Conservation (phyloP, 2,888 invertebrate species). For the Zonitis immaculata region DNA sequence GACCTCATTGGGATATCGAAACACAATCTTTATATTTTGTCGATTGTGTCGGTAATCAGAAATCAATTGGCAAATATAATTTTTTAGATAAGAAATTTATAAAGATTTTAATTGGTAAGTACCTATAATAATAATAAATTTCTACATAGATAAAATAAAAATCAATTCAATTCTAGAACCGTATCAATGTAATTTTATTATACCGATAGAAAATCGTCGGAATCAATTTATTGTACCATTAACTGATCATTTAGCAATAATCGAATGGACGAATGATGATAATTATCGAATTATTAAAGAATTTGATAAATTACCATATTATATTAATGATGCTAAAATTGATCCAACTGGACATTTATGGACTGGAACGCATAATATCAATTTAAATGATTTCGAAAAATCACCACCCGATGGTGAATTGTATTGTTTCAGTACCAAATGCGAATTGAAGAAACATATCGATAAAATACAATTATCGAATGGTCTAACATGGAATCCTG, state of each 20-base stretch:
- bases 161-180: slow-evolving; percentile 25
- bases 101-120: slow-evolving; percentile 17
- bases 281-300: slow-evolving; percentile 48
- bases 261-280: slow-evolving; percentile 61
- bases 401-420: slow-evolving; percentile 12
- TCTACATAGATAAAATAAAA: background rate
- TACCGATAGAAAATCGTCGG: slow-evolving; percentile 57
- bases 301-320: slow-evolving; percentile 50
- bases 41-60: slow-evolving; percentile 46
- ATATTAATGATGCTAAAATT: slow-evolving; percentile 72
- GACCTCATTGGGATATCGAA: slow-evolving; percentile 59
- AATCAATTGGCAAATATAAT: slow-evolving; percentile 20
- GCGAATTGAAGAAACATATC: slow-evolving; percentile 17
- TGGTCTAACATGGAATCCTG: slow-evolving; percentile 67
- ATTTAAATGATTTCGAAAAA: background rate
- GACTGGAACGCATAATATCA: slow-evolving; percentile 51
- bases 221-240: slow-evolving; percentile 60
- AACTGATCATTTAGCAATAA: slow-evolving; percentile 53
- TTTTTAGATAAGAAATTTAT: slow-evolving; percentile 13
- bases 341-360: slow-evolving; percentile 66
- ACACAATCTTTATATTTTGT: slow-evolving; percentile 60
- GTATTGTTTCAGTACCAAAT: slow-evolving; percentile 14
- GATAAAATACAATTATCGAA: slow-evolving; percentile 46
- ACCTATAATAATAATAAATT: background rate
- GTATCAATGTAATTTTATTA: slow-evolving; percentile 50